phyloP scores from a whole-genome alignment of 2,113 vertebrate species.

The Condylura cristata region DNA sequence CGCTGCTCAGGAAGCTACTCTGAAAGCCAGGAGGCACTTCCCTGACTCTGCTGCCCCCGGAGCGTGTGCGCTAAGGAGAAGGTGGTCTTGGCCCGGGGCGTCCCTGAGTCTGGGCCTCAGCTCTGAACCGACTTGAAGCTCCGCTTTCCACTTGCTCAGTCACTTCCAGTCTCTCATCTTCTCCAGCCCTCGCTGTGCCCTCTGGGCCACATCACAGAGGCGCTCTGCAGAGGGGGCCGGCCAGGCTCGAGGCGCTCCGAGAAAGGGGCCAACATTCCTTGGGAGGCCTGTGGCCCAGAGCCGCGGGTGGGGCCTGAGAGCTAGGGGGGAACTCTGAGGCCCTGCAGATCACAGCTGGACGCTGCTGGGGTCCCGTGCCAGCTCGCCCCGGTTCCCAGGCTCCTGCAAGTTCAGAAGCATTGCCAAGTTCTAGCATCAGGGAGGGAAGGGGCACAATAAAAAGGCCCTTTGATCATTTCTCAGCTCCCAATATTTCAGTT shows the following conservation, averaged over 20 bases:
- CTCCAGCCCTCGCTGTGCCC: background rate
- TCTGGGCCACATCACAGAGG: background rate
- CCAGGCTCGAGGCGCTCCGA: background rate
- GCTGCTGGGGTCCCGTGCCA: background rate
- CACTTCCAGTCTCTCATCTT: background rate
- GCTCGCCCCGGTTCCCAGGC: background rate
- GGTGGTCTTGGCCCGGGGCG: background rate
- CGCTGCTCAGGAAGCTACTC: background rate
- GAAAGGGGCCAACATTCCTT: background rate
- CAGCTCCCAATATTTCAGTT: accelerated
- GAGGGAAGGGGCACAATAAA: background rate
- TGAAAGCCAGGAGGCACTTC: background rate
- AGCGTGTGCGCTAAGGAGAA: background rate
- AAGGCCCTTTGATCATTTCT: background rate
- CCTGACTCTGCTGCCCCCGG: background rate
- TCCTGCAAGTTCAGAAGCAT: background rate
- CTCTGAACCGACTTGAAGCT: background rate
- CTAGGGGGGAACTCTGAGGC: background rate
- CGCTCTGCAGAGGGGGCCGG: background rate
- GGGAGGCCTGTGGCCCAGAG: background rate
- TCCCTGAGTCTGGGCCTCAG: background rate
- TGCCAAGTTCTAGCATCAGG: background rate
- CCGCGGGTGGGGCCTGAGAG: background rate
- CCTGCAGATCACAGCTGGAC: background rate
- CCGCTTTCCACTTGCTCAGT: background rate